These are phyloP conservation scores for Capitulum mitella DNA, from an alignment of 2,888 invertebrate species.

Conservation along the genomic window DNA sequence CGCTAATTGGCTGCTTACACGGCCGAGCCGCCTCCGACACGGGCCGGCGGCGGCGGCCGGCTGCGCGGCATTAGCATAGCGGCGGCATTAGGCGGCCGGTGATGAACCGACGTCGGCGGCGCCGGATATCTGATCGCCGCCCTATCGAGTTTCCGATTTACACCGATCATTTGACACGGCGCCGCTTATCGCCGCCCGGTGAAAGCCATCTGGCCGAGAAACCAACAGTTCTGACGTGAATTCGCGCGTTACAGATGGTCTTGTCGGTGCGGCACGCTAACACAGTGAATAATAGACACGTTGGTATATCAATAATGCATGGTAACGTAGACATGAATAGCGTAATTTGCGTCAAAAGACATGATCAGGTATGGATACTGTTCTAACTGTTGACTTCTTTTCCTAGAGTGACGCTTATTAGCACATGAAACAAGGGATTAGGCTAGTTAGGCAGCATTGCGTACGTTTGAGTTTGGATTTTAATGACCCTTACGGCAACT, in stretches of 20 bases:
- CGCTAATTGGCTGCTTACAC: slow-evolving; percentile 14
- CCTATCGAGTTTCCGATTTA: neutral
- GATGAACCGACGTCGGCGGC: neutral
- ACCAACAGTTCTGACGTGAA: neutral
- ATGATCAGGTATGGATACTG: no score
- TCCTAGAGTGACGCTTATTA: no score
- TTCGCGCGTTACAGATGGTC: neutral
- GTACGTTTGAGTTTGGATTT: no score
- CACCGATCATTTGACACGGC: slow-evolving; percentile 10
- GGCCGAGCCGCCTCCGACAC: neutral
- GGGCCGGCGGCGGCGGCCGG: neutral
- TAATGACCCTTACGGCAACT: no score
- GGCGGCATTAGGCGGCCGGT: neutral
- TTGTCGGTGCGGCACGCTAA: no score
- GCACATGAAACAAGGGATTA: no score
- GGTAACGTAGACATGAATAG: no score
- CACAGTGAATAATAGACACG: no score
- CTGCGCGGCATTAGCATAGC: neutral
- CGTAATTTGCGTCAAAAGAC: no score
- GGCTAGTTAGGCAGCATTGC: no score
- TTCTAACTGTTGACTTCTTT: no score
- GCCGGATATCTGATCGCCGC: neutral
- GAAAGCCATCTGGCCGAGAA: neutral
- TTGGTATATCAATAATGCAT: no score
- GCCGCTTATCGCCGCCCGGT: neutral